Evolutionary conservation across 2,113 vertebrate species (phyloP), one percentile per base, ranked within the genome.

Genomic region (Oryzias woworae): DNA sequence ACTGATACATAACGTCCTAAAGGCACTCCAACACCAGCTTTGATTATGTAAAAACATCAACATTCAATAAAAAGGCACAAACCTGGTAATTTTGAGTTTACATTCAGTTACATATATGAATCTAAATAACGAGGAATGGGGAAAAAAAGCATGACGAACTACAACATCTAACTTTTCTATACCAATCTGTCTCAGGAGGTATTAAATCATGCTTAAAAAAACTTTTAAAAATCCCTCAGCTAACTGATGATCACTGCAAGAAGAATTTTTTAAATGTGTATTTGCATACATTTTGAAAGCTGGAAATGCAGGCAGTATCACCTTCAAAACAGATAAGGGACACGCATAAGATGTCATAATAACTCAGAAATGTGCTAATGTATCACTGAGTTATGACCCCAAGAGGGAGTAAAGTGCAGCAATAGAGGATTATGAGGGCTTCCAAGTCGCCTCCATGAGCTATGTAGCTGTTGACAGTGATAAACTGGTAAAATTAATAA

Each of bases 51-150:
- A 57, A 44, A 64, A 53, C 28, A 23, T 60, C 31, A 18, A 71
- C 41, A 70, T 56, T 42, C 24, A 72, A 78, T 71, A 14, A 24
- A 24, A 57, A 82, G 22, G 56, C 50, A 75, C 45, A 57, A 45
- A 54, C 14, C n/a, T 14, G 5, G 14, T 4, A 20, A 13, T 50
- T 59, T 58, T 73, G 48, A 2, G 8, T 62, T 36, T 20, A 47
- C 7, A 14, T 5, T 15, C 14, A 41, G 8, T 28, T 28, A 4
- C 26, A 7, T 28, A 5, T 28, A 28, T 28, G 26, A 12, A 36
- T 36, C 36, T 36, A 36, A 36, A 36, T 36, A 13, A 36, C 10
- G 36, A 36, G 36, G 7, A 36, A 36, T 36, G 36, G 20, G 20
- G 20, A 12, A 36, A 36, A 36, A 12, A 36, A 36, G 36, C 36